Evolutionary conservation across 2,888 invertebrate genomes (phyloP), one percentile per base, ranked within the genome.

Genomic region (Opisthograptis luteolata): DNA sequence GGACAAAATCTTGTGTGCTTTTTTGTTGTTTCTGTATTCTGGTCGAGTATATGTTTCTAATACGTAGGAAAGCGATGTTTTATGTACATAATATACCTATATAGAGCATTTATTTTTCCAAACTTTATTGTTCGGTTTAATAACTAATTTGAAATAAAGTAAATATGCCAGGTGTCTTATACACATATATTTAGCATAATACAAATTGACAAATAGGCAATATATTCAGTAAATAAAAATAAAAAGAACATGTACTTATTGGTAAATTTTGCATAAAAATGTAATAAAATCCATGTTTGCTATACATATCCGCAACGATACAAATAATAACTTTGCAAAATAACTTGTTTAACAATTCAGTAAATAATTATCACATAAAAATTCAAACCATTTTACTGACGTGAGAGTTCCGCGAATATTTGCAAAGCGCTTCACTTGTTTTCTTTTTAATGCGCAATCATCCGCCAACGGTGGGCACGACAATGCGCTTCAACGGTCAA

Each of bases 381-480:
- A 19, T 34, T 24, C 14, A 45, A 45, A 45, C 25, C 9, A 31
- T 35, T 43, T 43, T 52, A 32, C 44, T 22, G 31, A 17, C 73
- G 79, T 79, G 77, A 76, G 79, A 83, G 83, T 76, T 79, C 74
- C 64, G 76, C 83, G 79, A 84, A 85, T 81, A 81, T 84, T 86
- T 73, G 84, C 80, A 63, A 77, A 67, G 61, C 60, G 64, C 68
- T 79, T 73, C 71, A 72, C 76, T 73, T 70, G 73, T 66, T 66
- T 64, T 66, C 57, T 60, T 57, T 58, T 59, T 59, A 62, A 77
- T 67, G 68, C 68, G 69, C 82, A 83, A 85, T 83, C 84, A 82
- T 85, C 82, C 75, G 64, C 77, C 79, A 66, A 78, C 79, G 79
- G 79, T 66, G 57, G 60, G 52, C 61, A 69, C 78, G 68, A 85